Percentiles rank a stretch among this genome's conserved stretches.
Evolutionary conservation across 2,797 vertebrate genomes (phyloP).

Genomic region (Hafferia zeledoni): DNA sequence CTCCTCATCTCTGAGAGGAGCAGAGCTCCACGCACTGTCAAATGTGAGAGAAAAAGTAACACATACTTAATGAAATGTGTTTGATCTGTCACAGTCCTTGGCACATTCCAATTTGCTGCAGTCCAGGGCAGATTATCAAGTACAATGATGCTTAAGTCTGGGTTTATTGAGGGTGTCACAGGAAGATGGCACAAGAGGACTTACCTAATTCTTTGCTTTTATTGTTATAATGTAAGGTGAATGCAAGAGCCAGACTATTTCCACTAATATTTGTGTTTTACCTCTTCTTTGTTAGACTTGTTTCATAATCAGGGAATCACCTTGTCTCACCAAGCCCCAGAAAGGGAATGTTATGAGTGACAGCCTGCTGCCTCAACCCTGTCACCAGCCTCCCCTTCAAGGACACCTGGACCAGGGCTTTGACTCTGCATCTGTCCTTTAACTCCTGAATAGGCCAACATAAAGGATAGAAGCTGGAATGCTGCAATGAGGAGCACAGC

Average conservation of each 20-base stretch:
- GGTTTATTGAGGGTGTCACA: neutral
- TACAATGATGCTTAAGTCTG: neutral
- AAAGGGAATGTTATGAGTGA: neutral
- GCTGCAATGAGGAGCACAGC: neutral
- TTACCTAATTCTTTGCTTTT: conserved; percentile 1
- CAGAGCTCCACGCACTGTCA: conserved; percentile 46
- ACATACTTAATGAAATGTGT: conserved; percentile 43
- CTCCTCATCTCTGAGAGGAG: conserved; percentile 20
- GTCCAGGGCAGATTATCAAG: conserved; percentile 30
- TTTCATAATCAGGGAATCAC: neutral
- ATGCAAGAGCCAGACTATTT: neutral
- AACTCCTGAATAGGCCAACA: neutral
- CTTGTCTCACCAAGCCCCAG: neutral
- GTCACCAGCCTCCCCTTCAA: neutral
- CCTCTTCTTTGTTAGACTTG: neutral
- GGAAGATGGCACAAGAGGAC: neutral
- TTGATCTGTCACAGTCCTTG: conserved; percentile 49
- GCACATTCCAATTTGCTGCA: conserved; percentile 43
- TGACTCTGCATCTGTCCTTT: neutral
- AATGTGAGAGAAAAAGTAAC: conserved; percentile 30
- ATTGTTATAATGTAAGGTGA: neutral
- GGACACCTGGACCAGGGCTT: neutral
- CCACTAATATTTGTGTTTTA: neutral
- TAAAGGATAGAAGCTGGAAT: neutral
- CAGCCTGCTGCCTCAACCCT: neutral